Conservation (phyloP, 2,888 invertebrate species). For the Adela reaumurella region DNA sequence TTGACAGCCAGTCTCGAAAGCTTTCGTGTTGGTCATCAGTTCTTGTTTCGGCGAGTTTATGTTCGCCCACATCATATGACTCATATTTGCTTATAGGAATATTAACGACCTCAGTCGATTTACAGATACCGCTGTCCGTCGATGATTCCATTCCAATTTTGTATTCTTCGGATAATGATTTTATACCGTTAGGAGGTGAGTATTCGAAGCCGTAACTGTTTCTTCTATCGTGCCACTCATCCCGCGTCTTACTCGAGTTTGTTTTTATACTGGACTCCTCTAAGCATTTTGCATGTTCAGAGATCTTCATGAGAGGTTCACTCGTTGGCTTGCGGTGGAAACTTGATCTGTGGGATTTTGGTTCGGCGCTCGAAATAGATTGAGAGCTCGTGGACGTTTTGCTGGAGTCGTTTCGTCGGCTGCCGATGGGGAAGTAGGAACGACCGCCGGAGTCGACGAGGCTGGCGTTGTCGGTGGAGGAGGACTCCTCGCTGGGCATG, state of each 20-base stretch:
- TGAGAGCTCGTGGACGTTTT: no score
- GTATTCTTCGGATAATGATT: slow-evolving; percentile 30
- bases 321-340: neutral
- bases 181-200: slow-evolving; percentile 30
- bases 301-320: neutral
- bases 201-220: slow-evolving; percentile 74
- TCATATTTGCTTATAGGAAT: slow-evolving; percentile 17
- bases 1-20: slow-evolving; percentile 41
- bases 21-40: slow-evolving; percentile 27
- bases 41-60: slow-evolving; percentile 20
- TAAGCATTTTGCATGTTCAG: neutral
- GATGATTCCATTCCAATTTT: slow-evolving; percentile 67
- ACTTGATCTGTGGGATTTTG: neutral
- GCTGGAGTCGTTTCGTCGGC: no score
- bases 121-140: slow-evolving; percentile 73
- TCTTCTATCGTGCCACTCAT: slow-evolving; percentile 65
- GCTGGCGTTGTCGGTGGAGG: slow-evolving; percentile 40
- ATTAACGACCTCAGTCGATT: slow-evolving; percentile 64
- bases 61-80: slow-evolving; percentile 9
- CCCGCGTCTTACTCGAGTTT: no score
- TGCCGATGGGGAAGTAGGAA: neutral
- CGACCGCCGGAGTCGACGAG: slow-evolving; percentile 33
- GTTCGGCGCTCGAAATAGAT: neutral
- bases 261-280: no score
- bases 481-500: slow-evolving; percentile 58